Evolutionary conservation across 2,888 invertebrate genomes (phyloP).

Genomic region (Brachypterus glaber): DNA sequence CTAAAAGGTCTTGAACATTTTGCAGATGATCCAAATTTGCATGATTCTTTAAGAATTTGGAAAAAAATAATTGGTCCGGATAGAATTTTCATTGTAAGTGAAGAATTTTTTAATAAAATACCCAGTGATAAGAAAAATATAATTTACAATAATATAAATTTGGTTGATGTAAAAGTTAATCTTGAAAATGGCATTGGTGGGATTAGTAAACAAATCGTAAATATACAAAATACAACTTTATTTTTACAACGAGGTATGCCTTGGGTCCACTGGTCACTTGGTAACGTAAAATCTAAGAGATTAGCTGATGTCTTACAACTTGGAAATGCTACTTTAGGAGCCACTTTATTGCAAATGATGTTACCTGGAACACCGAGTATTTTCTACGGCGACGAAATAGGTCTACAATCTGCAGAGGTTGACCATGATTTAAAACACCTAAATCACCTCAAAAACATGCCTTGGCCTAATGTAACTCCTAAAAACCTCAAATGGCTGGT

Average conservation of each 20-base stretch:
- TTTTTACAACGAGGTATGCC: slow-evolving; percentile 54
- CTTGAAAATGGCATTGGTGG: slow-evolving; percentile 48
- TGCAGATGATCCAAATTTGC: slow-evolving; percentile 50
- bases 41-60: slow-evolving; percentile 55
- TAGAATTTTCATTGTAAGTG: slow-evolving; percentile 58
- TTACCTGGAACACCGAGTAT: slow-evolving; percentile 80
- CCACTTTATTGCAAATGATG: slow-evolving; percentile 65
- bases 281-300: slow-evolving; percentile 53
- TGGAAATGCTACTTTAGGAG: slow-evolving; percentile 57
- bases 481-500: slow-evolving; percentile 57
- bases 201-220: slow-evolving; percentile 51
- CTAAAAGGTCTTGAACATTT: slow-evolving; percentile 67
- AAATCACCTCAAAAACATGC: slow-evolving; percentile 63
- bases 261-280: slow-evolving; percentile 75
- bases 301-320: slow-evolving; percentile 46
- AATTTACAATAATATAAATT: slow-evolving; percentile 56
- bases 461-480: slow-evolving; percentile 47
- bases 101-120: slow-evolving; percentile 45
- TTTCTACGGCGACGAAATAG: slow-evolving; percentile 89
- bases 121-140: slow-evolving; percentile 46
- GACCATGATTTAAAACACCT: slow-evolving; percentile 53
- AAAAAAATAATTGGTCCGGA: slow-evolving; percentile 54
- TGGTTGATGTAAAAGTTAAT: slow-evolving; percentile 60
- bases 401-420: slow-evolving; percentile 51
- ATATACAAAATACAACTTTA: slow-evolving; percentile 48